Evolutionary conservation across 1,140 invertebrate genomes (phyloP).

Genomic region (Drosophila nebulosa): DNA sequence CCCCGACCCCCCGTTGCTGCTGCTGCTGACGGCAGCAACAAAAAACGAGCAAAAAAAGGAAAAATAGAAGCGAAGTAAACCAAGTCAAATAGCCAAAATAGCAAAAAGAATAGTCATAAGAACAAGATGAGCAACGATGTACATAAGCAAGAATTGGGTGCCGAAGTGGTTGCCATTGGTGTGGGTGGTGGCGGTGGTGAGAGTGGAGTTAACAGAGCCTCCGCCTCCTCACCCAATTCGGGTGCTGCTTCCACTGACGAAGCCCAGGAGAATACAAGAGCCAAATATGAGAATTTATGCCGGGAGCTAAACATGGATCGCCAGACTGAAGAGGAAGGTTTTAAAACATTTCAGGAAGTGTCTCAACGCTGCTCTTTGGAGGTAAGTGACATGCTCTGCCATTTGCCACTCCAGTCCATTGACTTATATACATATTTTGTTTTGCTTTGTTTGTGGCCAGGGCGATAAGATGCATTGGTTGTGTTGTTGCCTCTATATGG

Average conservation of each 20-base stretch:
- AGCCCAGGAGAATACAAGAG: slow-evolving; percentile 37
- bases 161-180: slow-evolving; percentile 53
- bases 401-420: no score
- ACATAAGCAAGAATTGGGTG: slow-evolving; percentile 58
- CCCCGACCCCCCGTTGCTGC: background rate
- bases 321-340: slow-evolving; percentile 67
- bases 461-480: slow-evolving; percentile 96
- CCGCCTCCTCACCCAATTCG: background rate
- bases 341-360: slow-evolving; percentile 54
- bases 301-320: slow-evolving; percentile 76
- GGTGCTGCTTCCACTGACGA: slow-evolving; percentile 34
- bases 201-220: slow-evolving; percentile 11
- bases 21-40: slow-evolving; percentile 13
- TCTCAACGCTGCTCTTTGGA: slow-evolving; percentile 62
- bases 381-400: slow-evolving; percentile 45
- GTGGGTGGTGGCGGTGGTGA: background rate
- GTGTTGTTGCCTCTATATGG: slow-evolving; percentile 95
- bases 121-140: slow-evolving; percentile 49
- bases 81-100: slow-evolving; percentile 5
- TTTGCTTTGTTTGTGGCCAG: slow-evolving; percentile 82
- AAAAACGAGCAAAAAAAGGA: slow-evolving; percentile 1
- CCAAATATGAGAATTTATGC: slow-evolving; percentile 65
- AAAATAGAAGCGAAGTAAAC: background rate
- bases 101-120: background rate
- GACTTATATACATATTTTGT: background rate